These are phyloP conservation scores for Agapornis canus DNA, from an alignment of 2,797 vertebrate species.

Conservation along the genomic window DNA sequence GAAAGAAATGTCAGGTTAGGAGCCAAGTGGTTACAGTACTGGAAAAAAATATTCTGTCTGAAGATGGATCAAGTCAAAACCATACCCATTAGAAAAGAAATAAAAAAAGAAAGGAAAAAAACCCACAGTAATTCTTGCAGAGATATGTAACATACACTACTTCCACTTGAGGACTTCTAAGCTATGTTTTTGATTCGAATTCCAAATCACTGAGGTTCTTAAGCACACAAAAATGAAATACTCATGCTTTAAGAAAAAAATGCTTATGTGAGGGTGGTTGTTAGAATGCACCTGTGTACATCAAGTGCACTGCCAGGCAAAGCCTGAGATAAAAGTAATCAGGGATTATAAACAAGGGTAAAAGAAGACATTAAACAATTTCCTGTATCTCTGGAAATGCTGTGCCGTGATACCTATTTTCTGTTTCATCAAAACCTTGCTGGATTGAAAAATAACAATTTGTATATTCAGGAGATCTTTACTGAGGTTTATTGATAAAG, in stretches of 20 bases:
- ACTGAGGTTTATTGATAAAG: background rate
- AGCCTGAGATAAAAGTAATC: background rate
- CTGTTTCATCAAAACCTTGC: background rate
- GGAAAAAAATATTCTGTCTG: background rate
- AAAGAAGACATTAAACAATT: background rate
- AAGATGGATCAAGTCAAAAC: background rate
- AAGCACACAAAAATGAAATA: background rate
- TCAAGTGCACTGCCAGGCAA: background rate
- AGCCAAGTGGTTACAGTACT: background rate
- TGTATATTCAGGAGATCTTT: background rate
- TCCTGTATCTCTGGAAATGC: background rate
- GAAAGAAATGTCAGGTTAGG: background rate
- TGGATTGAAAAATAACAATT: background rate
- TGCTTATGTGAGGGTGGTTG: background rate
- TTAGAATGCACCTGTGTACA: background rate
- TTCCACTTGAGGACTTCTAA: background rate
- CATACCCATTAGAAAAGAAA: background rate
- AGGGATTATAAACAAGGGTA: background rate
- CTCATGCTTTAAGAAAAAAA: background rate
- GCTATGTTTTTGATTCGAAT: background rate
- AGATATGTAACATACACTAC: background rate
- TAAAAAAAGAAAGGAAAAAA: fast-evolving
- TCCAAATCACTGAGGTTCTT: background rate
- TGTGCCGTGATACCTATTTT: background rate
- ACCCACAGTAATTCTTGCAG: background rate